These are phyloP conservation scores for Lynx canadensis DNA, from an alignment of 2,113 vertebrate genomes.

Conservation along the genomic window DNA sequence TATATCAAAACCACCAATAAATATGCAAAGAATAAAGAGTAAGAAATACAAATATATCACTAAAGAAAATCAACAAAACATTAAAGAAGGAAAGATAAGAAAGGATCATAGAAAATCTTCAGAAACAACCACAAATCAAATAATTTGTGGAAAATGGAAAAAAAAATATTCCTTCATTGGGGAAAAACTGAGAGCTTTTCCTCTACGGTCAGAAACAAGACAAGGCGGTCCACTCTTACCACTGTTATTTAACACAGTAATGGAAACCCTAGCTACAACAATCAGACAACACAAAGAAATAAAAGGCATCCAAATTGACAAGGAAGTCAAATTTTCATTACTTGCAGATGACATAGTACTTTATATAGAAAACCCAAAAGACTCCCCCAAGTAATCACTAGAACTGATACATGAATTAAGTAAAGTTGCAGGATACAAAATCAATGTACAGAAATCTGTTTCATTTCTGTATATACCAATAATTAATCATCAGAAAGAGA, in stretches of 20 bases:
- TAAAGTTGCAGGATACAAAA: background rate
- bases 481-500: background rate
- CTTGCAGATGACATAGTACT: background rate
- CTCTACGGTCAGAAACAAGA: background rate
- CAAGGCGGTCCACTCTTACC: background rate
- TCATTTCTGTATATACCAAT: background rate
- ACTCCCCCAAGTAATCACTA: background rate
- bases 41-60: background rate
- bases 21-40: background rate
- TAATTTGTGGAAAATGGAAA: background rate
- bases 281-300: background rate
- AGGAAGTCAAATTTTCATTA: background rate
- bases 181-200: background rate
- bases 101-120: background rate
- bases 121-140: background rate
- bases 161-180: background rate
- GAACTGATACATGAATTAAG: background rate
- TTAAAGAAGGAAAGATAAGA: background rate
- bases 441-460: background rate
- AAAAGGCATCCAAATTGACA: background rate
- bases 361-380: background rate
- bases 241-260: background rate
- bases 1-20: background rate
- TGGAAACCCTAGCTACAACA: background rate
- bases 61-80: background rate